Base-by-base conservation (phyloP, 2,888 invertebrate genomes). In the Callyntrura sp. region DNA sequence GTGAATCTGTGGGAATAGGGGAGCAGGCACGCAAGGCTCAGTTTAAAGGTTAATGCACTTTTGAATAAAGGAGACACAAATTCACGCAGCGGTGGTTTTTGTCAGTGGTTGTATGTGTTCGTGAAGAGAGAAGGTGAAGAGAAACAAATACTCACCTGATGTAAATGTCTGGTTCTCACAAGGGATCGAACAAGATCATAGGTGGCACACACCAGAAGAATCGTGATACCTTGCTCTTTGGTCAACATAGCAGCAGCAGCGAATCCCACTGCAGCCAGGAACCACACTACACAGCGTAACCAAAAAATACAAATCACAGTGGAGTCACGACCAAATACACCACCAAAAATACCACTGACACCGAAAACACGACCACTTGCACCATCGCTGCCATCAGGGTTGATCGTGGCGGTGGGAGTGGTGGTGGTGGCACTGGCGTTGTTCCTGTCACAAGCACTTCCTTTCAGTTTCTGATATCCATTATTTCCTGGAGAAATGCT, bases 211-310 rank as follows among this genome's bases (percentile, higher is more conserved):
- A 98, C 96, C 88, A 97, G 97, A 94, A 99, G 95, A 91, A 98
- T 98, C 93, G 98, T 98, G 94, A 99, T 96, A 84, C 98, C 99
- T 82, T 98, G 98, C 95, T 99, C 99, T 95, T 99, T 99, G 95
- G 98, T 98, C 93, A 99, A 96, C 95, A 98, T 97, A 92, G 98
- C 98, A 70, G 97, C 97, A 68, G 96, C 95, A 55, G 98, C 97
- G 92, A 97, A 94, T 55, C 65, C 88, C 20, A 89, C 84, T 45
- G 88, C 55, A 25, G 84, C 65, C n/a, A 62, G 11, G 84, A 89
- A 89, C 88, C 88, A 89, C 88, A 84, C 20, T 23, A 57, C 84
- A 84, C 84, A 84, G 48, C 65, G 84, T 82, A 88, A 84, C 84
- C 84, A 89, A 79, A 84, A 78, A 60, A 76, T 43, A 78, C 65